These are phyloP conservation scores for Epinephelus awoara DNA, from an alignment of 2,797 vertebrate species.

Conservation along the genomic window DNA sequence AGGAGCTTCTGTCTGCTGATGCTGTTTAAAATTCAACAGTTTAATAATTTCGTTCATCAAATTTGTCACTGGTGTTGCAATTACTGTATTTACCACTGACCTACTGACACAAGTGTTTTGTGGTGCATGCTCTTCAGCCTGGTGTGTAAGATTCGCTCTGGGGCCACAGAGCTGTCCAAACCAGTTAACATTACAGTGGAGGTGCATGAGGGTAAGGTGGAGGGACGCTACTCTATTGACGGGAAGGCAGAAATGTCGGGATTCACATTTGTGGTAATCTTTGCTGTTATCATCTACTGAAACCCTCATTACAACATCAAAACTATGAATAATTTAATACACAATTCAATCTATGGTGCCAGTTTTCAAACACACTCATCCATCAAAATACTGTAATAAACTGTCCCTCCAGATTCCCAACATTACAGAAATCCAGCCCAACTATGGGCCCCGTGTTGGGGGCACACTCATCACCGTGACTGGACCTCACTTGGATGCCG, in stretches of 20 bases:
- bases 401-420: slow-evolving; percentile 85
- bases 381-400: neutral
- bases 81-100: neutral
- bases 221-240: slow-evolving; percentile 85
- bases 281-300: neutral
- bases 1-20: neutral
- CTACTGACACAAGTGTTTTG: slow-evolving; percentile 17
- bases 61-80: neutral
- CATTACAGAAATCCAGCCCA: slow-evolving; percentile 88
- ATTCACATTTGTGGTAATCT: slow-evolving; percentile 92
- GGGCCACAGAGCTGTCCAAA: slow-evolving; percentile 64
- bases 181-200: slow-evolving; percentile 86
- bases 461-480: slow-evolving; percentile 91
- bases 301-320: neutral
- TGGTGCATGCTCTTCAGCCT: slow-evolving; percentile 79
- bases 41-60: neutral
- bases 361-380: neutral
- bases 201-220: slow-evolving; percentile 83
- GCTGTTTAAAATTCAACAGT: slow-evolving; percentile 2
- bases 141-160: slow-evolving; percentile 89
- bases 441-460: slow-evolving; percentile 91
- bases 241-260: slow-evolving; percentile 86
- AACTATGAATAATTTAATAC: neutral
- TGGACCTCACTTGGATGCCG: slow-evolving; percentile 88
- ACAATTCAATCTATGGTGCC: neutral